These are phyloP conservation scores for Sinohyriopsis cumingii DNA, from an alignment of 2,888 invertebrate species.

Conservation along the genomic window DNA sequence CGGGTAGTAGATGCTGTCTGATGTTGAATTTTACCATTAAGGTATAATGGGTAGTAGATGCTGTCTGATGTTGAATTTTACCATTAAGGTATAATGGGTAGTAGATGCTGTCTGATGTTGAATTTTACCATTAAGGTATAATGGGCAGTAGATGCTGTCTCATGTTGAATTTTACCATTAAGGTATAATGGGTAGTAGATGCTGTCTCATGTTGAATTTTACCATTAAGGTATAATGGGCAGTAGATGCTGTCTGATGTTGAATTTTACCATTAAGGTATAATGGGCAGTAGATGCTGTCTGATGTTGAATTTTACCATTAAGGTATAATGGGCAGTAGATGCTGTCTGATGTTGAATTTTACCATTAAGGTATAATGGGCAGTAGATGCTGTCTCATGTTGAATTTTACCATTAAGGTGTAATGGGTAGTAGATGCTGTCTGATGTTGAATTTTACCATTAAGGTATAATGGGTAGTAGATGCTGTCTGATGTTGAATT, in stretches of 20 bases:
- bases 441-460: slow-evolving; percentile 99
- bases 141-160: slow-evolving; percentile 80
- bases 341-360: slow-evolving; percentile 99
- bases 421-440: slow-evolving; percentile 76
- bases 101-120: slow-evolving; percentile 93
- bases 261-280: slow-evolving; percentile 96
- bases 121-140: slow-evolving; percentile 96
- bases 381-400: slow-evolving; percentile 89
- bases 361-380: slow-evolving; percentile 87
- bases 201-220: slow-evolving; percentile 98
- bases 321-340: slow-evolving; percentile 79
- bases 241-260: slow-evolving; percentile 93
- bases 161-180: slow-evolving; percentile 98
- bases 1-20: slow-evolving; percentile 79
- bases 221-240: slow-evolving; percentile 87
- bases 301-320: slow-evolving; percentile 98
- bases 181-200: slow-evolving; percentile 77
- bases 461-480: slow-evolving; percentile 78
- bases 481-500: slow-evolving; percentile 99
- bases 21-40: slow-evolving; percentile 99
- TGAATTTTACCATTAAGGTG: slow-evolving; percentile 98
- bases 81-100: slow-evolving; percentile 85
- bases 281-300: slow-evolving; percentile 77
- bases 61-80: slow-evolving; percentile 99
- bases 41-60: slow-evolving; percentile 74